Percentiles rank a stretch among this genome's conserved stretches.
Conservation (phyloP, 1,140 invertebrate species). For the Ostrea denselamellosa region DNA sequence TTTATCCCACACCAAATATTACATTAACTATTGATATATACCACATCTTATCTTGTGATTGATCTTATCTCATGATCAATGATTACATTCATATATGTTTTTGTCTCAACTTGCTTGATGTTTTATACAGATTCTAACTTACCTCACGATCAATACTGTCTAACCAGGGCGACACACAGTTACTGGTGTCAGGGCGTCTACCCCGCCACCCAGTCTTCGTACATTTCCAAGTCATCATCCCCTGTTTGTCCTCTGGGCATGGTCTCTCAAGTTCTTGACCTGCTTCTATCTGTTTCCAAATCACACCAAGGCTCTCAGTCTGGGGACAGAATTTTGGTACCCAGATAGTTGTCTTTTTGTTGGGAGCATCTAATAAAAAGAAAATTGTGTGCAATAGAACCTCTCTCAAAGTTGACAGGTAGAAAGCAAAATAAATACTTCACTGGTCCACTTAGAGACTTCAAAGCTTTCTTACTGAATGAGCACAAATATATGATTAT, state of each 20-base stretch:
- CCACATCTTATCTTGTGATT: too few relatives aligned
- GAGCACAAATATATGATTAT: too few relatives aligned
- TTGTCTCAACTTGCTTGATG: too few relatives aligned
- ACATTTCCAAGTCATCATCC: slow-evolving; percentile 75
- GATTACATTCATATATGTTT: too few relatives aligned
- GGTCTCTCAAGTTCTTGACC: slow-evolving; percentile 16
- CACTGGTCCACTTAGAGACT: too few relatives aligned
- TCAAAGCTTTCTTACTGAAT: too few relatives aligned
- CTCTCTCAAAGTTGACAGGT: too few relatives aligned
- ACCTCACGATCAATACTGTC: slow-evolving; percentile 83
- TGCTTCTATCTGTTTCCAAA: slow-evolving; percentile 7
- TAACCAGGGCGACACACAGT: slow-evolving; percentile 94
- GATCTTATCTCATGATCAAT: too few relatives aligned
- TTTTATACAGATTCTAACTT: too few relatives aligned
- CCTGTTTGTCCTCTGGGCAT: slow-evolving; percentile 27
- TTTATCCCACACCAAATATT: too few relatives aligned
- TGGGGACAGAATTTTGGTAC: neutral
- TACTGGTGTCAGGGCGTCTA: slow-evolving; percentile 89
- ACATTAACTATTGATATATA: too few relatives aligned
- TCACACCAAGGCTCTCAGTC: slow-evolving; percentile 30
- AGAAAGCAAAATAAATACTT: neutral
- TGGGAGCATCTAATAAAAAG: neutral
- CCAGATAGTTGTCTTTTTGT: neutral
- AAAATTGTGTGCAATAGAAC: neutral
- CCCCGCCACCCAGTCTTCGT: slow-evolving; percentile 83